Percentiles rank a stretch among this genome's conserved stretches.
phyloP scores from a whole-genome alignment of 2,888 invertebrate genomes.

The Agrilus mali region DNA sequence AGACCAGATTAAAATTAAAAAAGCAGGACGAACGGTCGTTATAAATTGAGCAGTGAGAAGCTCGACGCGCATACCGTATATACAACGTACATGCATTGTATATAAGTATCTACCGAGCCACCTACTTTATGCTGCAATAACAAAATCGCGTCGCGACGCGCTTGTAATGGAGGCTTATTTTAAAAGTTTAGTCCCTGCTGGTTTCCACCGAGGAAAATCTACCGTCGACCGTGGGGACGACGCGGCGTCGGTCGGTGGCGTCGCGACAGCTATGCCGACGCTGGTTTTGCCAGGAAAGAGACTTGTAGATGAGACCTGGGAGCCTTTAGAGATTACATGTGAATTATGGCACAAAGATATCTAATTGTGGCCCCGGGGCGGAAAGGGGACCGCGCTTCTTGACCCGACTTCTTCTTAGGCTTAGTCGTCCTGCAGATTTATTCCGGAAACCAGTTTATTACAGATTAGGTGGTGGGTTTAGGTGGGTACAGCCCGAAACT shows the following conservation, averaged over 20 bases:
- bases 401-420: constrained; percentile 21
- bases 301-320: constrained; percentile 32
- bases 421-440: background rate
- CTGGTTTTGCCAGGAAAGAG: constrained; percentile 10
- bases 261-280: background rate
- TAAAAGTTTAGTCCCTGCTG: background rate
- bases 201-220: background rate
- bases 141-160: too few relatives aligned
- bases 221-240: background rate
- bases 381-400: constrained; percentile 25
- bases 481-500: too few relatives aligned
- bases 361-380: constrained; percentile 36
- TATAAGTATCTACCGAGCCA: too few relatives aligned
- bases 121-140: too few relatives aligned
- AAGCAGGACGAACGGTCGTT: too few relatives aligned
- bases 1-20: too few relatives aligned
- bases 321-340: constrained; percentile 44
- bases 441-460: too few relatives aligned
- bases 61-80: too few relatives aligned
- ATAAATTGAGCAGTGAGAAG: too few relatives aligned
- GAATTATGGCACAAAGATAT: constrained; percentile 45
- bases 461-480: too few relatives aligned
- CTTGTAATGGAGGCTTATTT: background rate
- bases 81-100: too few relatives aligned
- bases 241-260: background rate